Evolutionary conservation across 2,113 vertebrate genomes (phyloP).

Genomic region (Strigops habroptila): DNA sequence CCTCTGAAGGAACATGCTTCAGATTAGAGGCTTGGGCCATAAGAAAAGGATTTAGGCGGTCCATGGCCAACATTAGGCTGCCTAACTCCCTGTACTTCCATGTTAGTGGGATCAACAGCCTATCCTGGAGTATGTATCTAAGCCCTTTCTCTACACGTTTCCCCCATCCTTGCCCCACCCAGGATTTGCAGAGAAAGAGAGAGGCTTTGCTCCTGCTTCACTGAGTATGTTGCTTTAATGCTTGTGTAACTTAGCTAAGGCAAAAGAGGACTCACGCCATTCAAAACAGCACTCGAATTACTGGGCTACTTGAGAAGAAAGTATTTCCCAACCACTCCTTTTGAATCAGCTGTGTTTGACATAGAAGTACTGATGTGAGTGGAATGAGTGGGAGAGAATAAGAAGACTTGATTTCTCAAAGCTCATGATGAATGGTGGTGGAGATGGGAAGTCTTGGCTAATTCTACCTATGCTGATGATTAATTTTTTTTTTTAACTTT

Average conservation of each 20-base stretch:
- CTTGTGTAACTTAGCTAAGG: background rate
- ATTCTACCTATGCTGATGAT: background rate
- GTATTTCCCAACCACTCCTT: background rate
- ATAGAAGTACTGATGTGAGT: background rate
- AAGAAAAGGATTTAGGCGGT: background rate
- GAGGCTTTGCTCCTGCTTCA: background rate
- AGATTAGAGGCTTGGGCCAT: background rate
- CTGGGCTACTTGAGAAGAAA: background rate
- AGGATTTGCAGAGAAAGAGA: background rate
- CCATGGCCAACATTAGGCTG: background rate
- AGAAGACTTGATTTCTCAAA: background rate
- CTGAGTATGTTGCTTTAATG: background rate
- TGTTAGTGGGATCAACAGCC: background rate
- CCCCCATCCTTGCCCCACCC: background rate
- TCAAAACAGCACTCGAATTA: background rate
- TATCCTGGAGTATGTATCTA: rapidly evolving
- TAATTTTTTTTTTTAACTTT: too few species aligned
- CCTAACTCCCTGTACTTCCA: background rate
- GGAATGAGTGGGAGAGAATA: background rate
- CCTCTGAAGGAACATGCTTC: background rate
- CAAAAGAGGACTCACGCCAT: background rate
- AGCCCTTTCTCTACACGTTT: background rate
- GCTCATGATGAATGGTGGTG: background rate
- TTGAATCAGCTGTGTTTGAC: background rate
- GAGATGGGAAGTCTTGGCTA: background rate